A percentile compares a stretch with the other conserved stretches of the same genome.
Evolutionary conservation across 2,113 vertebrate genomes (phyloP).

Genomic region (Megalops atlanticus): DNA sequence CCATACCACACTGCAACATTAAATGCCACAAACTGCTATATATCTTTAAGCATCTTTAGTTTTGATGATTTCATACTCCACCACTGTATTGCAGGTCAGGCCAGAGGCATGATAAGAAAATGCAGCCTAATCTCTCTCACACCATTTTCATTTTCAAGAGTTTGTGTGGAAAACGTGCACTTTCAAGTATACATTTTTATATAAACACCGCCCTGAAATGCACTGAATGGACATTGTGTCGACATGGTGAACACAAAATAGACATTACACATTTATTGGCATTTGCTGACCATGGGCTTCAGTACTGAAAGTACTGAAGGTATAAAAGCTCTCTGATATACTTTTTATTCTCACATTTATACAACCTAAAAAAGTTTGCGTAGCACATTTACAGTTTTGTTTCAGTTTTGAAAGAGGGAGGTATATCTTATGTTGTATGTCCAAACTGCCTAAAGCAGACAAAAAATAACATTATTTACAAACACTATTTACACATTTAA

Average conservation of each 20-base stretch:
- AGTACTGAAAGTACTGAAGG: background rate
- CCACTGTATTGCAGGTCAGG: too few relatives aligned
- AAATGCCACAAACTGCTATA: too few relatives aligned
- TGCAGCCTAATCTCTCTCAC: too few relatives aligned
- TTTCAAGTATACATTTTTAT: too few relatives aligned
- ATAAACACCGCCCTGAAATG: background rate
- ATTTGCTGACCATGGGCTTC: background rate
- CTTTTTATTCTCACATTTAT: background rate
- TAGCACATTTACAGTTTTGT: background rate
- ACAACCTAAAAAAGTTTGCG: background rate
- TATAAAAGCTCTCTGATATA: background rate
- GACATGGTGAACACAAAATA: background rate
- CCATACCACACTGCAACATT: too few relatives aligned
- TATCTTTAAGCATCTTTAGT: too few relatives aligned
- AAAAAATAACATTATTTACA: background rate
- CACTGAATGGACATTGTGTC: background rate
- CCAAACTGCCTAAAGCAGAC: background rate
- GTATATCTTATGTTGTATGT: constrained; percentile 18
- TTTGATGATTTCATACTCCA: too few relatives aligned
- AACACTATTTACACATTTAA: background rate
- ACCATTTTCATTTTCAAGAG: too few relatives aligned
- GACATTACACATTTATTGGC: background rate
- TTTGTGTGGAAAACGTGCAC: too few relatives aligned
- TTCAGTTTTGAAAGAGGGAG: constrained; percentile 9
- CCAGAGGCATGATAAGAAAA: too few relatives aligned